Conservation (phyloP, 2,888 invertebrate genomes). For the Chrysolina oricalcia region DNA sequence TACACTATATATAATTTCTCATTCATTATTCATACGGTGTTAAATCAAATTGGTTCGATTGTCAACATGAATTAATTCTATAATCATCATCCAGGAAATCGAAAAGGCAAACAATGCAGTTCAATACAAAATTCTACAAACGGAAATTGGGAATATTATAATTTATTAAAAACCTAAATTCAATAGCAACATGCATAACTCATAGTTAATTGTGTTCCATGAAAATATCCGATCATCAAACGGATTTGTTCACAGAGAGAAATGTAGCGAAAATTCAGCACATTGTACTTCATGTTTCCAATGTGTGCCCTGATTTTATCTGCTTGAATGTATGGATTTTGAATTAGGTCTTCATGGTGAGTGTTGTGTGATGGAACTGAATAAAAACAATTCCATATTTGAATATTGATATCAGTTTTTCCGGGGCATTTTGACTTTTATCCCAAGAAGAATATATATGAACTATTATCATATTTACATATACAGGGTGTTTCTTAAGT, state of each 20-base stretch:
- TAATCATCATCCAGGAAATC: neutral
- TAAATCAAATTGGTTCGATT: neutral
- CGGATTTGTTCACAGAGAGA: neutral
- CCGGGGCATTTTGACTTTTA: too few species aligned
- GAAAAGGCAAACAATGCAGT: slow-evolving; percentile 2
- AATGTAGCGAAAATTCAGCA: neutral
- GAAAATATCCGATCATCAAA: slow-evolving; percentile 4
- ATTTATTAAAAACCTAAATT: slow-evolving; percentile 5
- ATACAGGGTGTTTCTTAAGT: too few species aligned
- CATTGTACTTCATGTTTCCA: neutral
- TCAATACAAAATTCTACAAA: neutral
- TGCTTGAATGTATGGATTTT: neutral
- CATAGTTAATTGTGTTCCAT: neutral
- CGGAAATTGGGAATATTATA: neutral
- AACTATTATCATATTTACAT: too few species aligned
- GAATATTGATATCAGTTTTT: too few species aligned
- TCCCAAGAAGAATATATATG: too few species aligned
- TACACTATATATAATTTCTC: neutral
- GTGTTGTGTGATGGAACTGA: neutral
- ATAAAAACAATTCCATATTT: neutral
- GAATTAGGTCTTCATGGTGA: neutral
- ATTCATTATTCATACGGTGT: neutral
- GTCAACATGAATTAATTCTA: neutral
- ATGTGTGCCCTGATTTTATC: neutral
- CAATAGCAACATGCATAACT: slow-evolving; percentile 1